These are phyloP conservation scores for Paralvinella palmiformis DNA, from an alignment of 1,140 invertebrate species.

Conservation along the genomic window DNA sequence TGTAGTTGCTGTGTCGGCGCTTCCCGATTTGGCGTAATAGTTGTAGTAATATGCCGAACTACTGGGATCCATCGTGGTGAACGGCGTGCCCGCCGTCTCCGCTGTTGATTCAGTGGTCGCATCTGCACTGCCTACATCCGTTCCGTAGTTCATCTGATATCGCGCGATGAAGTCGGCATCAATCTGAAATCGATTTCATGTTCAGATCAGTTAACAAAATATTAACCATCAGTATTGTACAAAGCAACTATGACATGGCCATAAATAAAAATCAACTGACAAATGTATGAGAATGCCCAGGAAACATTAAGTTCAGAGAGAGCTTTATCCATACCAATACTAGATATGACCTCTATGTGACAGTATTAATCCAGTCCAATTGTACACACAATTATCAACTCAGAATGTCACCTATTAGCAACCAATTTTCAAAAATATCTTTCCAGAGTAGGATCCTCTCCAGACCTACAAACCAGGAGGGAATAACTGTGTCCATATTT, in stretches of 20 bases:
- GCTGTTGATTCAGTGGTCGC: conserved; percentile 37
- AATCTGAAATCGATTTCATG: conserved; percentile 55
- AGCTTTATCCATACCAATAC: background rate
- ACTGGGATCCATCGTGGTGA: background rate
- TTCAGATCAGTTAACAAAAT: background rate
- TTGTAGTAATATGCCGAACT: conserved; percentile 6
- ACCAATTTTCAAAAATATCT: too few species aligned
- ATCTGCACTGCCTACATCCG: conserved; percentile 47
- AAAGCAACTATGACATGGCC: background rate
- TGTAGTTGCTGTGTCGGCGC: background rate
- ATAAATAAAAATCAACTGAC: background rate
- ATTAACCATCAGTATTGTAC: background rate
- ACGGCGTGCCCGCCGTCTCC: background rate
- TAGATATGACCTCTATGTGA: too few species aligned
- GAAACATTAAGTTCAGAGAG: background rate
- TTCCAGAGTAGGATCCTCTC: too few species aligned
- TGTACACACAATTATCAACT: too few species aligned
- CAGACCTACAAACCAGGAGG: too few species aligned
- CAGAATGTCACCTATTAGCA: too few species aligned
- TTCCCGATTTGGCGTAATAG: background rate
- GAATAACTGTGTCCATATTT: too few species aligned
- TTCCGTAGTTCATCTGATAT: conserved; percentile 94
- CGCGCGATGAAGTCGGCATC: conserved; percentile 93
- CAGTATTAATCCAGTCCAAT: too few species aligned
- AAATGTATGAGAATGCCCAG: background rate